These are phyloP conservation scores for Aphidius ervi DNA, from an alignment of 1,140 invertebrate genomes.

Conservation along the genomic window DNA sequence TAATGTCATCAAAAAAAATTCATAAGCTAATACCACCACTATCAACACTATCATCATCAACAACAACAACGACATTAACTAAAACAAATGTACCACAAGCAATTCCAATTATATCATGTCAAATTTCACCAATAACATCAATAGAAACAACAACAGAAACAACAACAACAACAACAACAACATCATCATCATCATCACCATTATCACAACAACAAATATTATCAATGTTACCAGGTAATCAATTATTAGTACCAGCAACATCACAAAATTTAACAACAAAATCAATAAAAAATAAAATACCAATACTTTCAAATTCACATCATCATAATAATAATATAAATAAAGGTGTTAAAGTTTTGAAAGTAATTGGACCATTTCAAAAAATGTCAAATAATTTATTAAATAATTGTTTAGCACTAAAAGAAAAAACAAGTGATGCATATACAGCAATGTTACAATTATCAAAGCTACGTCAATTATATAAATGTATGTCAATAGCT, in stretches of 20 bases:
- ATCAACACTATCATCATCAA: no score
- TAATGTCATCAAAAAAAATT: neutral
- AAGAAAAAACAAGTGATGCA: constrained; percentile 34
- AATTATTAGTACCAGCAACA: no score
- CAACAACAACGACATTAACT: neutral
- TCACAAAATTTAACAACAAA: neutral
- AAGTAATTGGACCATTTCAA: no score
- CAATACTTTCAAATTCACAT: neutral
- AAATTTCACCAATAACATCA: neutral
- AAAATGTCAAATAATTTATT: neutral
- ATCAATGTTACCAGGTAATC: no score
- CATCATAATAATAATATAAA: no score
- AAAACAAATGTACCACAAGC: neutral
- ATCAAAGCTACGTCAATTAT: constrained; percentile 48
- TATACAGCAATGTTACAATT: constrained; percentile 41
- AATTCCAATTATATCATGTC: no score
- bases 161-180: neutral
- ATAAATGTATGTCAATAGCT: constrained; percentile 57
- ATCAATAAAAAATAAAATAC: neutral
- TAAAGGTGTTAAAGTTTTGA: no score
- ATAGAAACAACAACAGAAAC: constrained; percentile 4
- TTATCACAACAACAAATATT: neutral
- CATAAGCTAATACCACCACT: neutral
- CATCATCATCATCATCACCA: constrained; percentile 5
- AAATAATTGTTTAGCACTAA: constrained; percentile 15